Evolutionary conservation across 2,888 invertebrate species (phyloP).

Genomic region (Lasioglossum malachurum): DNA sequence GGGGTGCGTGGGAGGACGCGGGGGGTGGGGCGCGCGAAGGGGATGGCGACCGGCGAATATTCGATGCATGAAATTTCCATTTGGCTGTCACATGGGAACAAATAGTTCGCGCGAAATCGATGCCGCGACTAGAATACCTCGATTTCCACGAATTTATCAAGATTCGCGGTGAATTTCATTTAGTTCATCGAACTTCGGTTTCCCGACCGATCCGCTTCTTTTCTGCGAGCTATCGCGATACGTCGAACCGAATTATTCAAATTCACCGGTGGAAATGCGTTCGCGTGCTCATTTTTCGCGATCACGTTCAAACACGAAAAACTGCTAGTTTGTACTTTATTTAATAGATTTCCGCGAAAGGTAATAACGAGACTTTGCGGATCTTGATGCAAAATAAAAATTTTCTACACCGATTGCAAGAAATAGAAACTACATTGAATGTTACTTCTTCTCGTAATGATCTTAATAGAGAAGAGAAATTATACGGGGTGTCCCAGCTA

Average conservation of each 20-base stretch:
- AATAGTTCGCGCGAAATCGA: constrained; percentile 37
- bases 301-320: neutral
- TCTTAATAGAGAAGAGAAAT: no score
- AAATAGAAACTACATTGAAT: no score
- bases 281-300: neutral
- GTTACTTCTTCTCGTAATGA: no score
- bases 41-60: constrained; percentile 16
- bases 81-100: constrained; percentile 22
- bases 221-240: neutral
- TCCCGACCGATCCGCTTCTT: neutral
- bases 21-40: neutral
- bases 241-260: neutral
- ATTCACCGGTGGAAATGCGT: neutral
- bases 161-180: constrained; percentile 21
- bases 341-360: no score
- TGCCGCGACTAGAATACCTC: constrained; percentile 30
- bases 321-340: neutral
- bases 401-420: no score
- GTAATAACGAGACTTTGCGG: no score
- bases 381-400: no score
- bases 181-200: constrained; percentile 2
- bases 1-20: neutral
- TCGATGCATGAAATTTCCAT: constrained; percentile 48
- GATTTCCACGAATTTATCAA: constrained; percentile 24
- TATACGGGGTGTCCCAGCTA: no score